Evolutionary conservation across 2,797 vertebrate genomes (phyloP).

Genomic region (Notolabrus celidotus): DNA sequence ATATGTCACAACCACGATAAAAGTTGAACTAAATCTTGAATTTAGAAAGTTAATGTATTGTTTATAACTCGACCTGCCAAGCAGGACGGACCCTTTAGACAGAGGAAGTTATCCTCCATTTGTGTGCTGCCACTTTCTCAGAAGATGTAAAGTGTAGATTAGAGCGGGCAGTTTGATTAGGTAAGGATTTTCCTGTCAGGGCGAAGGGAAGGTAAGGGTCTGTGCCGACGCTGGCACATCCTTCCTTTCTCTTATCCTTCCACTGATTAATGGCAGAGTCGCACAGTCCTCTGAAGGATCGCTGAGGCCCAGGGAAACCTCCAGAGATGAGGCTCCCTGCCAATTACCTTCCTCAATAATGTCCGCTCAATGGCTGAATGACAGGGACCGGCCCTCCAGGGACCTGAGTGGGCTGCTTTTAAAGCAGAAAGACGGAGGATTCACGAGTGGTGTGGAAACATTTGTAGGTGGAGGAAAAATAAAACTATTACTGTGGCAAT

Average conservation of each 20-base stretch:
- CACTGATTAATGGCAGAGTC: constrained; percentile 83
- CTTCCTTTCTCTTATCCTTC: constrained; percentile 73
- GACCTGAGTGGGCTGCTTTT: constrained; percentile 66
- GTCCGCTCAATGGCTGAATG: constrained; percentile 78
- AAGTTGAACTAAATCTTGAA: not conserved
- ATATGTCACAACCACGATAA: not conserved
- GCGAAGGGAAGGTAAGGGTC: constrained; percentile 67
- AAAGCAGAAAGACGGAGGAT: constrained; percentile 57
- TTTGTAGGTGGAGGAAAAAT: constrained; percentile 42
- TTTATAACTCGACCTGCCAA: not conserved
- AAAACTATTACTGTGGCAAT: constrained; percentile 41
- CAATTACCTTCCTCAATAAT: constrained; percentile 86
- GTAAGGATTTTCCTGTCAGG: constrained; percentile 84
- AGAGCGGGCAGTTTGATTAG: constrained; percentile 79
- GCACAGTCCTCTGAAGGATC: constrained; percentile 76
- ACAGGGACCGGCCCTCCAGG: constrained; percentile 69
- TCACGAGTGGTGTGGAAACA: constrained; percentile 50
- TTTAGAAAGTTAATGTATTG: constrained; percentile 2
- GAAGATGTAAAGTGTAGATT: constrained; percentile 65
- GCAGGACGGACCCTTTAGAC: constrained; percentile 22
- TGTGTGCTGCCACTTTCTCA: constrained; percentile 44
- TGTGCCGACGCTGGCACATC: constrained; percentile 72
- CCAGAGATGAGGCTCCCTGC: constrained; percentile 80
- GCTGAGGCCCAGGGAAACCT: constrained; percentile 77
- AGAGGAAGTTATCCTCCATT: constrained; percentile 33